phyloP scores from a whole-genome alignment of 2,888 invertebrate species.

The Copidosoma aretas region DNA sequence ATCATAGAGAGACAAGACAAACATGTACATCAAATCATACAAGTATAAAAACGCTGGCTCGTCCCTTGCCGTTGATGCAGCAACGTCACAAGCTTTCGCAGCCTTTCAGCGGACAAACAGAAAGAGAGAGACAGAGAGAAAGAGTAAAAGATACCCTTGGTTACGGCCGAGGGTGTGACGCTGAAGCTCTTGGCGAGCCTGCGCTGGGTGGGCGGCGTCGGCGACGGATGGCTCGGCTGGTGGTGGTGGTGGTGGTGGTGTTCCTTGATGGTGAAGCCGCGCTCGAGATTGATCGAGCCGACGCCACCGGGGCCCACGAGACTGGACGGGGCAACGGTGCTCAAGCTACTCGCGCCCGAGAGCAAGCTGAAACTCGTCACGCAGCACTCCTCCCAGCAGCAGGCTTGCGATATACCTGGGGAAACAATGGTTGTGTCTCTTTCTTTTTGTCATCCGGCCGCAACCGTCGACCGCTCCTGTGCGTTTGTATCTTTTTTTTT shows the following conservation, averaged over 20 bases:
- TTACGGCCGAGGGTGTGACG: conserved; percentile 76
- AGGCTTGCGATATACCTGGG: conserved; percentile 61
- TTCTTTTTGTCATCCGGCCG: conserved; percentile 22
- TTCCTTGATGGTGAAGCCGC: conserved; percentile 20
- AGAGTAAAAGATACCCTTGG: conserved; percentile 66
- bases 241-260: conserved; percentile 45
- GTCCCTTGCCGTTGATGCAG: neutral
- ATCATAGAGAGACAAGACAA: conserved; percentile 6
- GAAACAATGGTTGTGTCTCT: conserved; percentile 34
- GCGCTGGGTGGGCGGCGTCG: conserved; percentile 85
- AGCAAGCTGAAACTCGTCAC: conserved; percentile 52
- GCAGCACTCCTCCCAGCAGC: conserved; percentile 62
- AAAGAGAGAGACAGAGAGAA: neutral
- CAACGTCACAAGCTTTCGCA: no score
- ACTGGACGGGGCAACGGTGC: conserved; percentile 43
- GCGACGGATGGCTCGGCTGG: conserved; percentile 68
- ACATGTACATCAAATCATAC: no score
- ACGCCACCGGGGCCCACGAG: conserved; percentile 49
- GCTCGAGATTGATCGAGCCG: neutral
- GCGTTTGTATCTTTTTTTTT: neutral
- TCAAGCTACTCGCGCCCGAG: conserved; percentile 41
- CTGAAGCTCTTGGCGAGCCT: conserved; percentile 92
- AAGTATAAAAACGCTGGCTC: neutral
- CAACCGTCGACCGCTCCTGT: conserved; percentile 4
- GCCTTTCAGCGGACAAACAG: neutral